phyloP scores from a whole-genome alignment of 1,140 invertebrate species.

The Catajapyx aquilonaris region DNA sequence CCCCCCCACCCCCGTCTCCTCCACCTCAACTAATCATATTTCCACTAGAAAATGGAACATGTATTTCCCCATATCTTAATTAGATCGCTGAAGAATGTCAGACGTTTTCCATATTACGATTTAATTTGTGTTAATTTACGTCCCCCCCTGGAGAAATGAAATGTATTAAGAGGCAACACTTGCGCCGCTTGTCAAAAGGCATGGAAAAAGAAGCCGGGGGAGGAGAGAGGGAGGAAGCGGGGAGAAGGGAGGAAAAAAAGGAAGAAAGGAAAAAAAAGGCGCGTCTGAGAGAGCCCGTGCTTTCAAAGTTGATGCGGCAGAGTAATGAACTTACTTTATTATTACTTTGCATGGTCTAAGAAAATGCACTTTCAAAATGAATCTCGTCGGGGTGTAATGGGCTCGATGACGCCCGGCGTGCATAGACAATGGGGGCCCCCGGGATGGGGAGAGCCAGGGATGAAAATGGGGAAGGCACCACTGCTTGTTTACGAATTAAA shows the following conservation, averaged over 20 bases:
- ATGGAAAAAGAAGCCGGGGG: background rate
- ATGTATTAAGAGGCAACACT: background rate
- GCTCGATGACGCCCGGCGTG: too few relatives aligned
- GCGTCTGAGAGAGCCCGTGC: too few relatives aligned
- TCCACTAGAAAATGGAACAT: conserved; percentile 1
- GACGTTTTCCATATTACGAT: conserved; percentile 2
- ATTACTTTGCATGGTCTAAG: too few relatives aligned
- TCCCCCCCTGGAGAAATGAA: background rate
- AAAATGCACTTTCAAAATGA: too few relatives aligned
- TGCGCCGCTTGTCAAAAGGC: background rate
- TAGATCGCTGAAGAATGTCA: conserved; percentile 1
- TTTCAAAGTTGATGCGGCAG: too few relatives aligned
- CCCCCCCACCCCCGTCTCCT: too few relatives aligned
- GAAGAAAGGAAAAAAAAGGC: background rate
- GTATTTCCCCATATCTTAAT: conserved; percentile 2
- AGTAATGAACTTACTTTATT: too few relatives aligned
- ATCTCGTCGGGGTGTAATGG: too few relatives aligned
- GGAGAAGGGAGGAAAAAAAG: background rate
- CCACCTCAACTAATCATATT: background rate
- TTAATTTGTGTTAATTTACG: conserved; percentile 2
- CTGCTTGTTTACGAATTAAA: too few relatives aligned
- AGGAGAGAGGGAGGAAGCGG: background rate
- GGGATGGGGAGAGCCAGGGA: too few relatives aligned
- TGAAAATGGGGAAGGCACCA: too few relatives aligned
- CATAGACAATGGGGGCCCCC: too few relatives aligned